Evolutionary conservation across 2,113 vertebrate genomes (phyloP).

Genomic region (Callipepla squamata): DNA sequence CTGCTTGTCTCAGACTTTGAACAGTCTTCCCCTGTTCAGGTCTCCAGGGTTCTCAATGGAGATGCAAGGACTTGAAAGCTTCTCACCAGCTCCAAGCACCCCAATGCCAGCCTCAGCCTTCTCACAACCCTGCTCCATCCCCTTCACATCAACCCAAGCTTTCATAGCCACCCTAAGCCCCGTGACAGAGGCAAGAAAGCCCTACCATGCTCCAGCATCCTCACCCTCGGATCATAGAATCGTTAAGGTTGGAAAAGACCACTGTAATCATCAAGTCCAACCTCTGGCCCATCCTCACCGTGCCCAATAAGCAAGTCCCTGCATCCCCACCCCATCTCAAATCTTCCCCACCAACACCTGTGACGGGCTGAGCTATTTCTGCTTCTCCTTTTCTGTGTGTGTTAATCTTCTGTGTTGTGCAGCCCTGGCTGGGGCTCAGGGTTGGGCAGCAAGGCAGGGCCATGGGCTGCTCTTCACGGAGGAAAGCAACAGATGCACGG

Average conservation of each 20-base stretch:
- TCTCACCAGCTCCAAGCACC: background rate
- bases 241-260: too few species aligned
- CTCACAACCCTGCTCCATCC: background rate
- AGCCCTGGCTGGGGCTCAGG: background rate
- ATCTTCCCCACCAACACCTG: background rate
- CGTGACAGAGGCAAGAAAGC: rapidly evolving
- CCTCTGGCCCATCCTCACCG: too few species aligned
- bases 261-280: too few species aligned
- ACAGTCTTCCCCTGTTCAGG: background rate
- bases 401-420: background rate
- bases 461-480: background rate
- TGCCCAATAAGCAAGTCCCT: background rate
- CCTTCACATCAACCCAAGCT: background rate
- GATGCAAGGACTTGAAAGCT: background rate
- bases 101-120: background rate
- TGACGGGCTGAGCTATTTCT: rapidly evolving
- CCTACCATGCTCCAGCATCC: background rate
- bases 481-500: background rate
- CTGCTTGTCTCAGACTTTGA: background rate
- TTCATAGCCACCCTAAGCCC: background rate
- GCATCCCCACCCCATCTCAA: background rate
- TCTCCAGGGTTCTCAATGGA: background rate
- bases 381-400: background rate
- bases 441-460: background rate
- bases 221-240: background rate